phyloP scores from a whole-genome alignment of 2,797 vertebrate genomes.

The Tarsius wallacei region DNA sequence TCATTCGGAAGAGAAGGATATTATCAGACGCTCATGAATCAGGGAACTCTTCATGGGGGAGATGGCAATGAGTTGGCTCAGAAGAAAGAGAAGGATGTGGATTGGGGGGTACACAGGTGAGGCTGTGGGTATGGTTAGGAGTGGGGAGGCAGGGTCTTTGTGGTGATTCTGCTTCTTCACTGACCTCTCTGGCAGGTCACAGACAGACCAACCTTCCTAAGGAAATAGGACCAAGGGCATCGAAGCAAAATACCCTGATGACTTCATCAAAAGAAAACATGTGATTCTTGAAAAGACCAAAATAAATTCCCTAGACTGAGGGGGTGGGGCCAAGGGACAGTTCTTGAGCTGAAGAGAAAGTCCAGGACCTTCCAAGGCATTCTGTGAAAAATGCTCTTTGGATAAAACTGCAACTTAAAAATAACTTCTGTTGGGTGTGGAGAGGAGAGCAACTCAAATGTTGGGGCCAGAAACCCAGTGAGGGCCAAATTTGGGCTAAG shows the following conservation, averaged over 20 bases:
- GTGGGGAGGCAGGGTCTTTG: neutral
- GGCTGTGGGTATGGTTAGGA: neutral
- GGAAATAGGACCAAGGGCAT: conserved; percentile 42
- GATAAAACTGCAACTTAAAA: conserved; percentile 80
- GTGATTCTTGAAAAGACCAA: conserved; percentile 63
- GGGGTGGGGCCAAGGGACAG: conserved; percentile 18
- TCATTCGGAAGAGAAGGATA: neutral
- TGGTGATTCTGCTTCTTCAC: neutral
- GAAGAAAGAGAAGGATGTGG: conserved; percentile 14
- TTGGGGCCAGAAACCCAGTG: conserved; percentile 53
- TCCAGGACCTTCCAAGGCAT: conserved; percentile 68
- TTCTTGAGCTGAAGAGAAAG: conserved; percentile 65
- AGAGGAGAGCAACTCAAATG: conserved; percentile 56
- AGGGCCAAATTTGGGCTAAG: conserved; percentile 66
- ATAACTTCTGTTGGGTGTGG: conserved; percentile 72
- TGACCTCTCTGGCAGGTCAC: neutral
- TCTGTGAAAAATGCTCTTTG: conserved; percentile 72
- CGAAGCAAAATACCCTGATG: conserved; percentile 61
- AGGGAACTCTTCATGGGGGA: neutral
- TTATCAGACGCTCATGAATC: neutral
- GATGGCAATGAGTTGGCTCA: neutral
- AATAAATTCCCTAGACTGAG: conserved; percentile 58
- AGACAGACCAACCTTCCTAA: conserved; percentile 18
- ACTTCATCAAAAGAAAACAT: conserved; percentile 74
- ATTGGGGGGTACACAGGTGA: too few species aligned